A percentile compares a stretch with the other conserved stretches of the same genome.
Conservation (phyloP, 2,888 invertebrate species). For the Drosophila mercatorum region DNA sequence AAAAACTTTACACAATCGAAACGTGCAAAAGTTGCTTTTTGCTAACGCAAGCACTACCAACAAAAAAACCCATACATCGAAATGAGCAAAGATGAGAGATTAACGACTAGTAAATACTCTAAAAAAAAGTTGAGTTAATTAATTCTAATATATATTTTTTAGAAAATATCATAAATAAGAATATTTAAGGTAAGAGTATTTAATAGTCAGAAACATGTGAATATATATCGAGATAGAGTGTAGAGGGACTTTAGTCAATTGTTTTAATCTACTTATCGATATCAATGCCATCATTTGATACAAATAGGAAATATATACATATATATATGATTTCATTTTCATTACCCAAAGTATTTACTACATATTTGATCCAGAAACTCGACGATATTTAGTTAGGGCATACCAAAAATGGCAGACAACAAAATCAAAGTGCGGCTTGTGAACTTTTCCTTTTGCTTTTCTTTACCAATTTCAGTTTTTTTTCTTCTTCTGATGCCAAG, state of each 20-base stretch:
- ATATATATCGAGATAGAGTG: too few species aligned
- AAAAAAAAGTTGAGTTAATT: too few species aligned
- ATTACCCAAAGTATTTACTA: too few species aligned
- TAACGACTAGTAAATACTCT: conserved; percentile 7
- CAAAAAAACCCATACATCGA: conserved; percentile 8
- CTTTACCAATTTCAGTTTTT: conserved; percentile 12
- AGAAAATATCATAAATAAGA: too few species aligned
- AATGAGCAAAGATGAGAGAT: background rate
- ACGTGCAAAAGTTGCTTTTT: conserved; percentile 81
- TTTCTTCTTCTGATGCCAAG: conserved; percentile 19
- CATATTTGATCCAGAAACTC: conserved; percentile 10
- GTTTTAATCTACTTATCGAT: too few species aligned
- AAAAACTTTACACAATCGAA: conserved; percentile 83
- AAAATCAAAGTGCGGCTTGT: conserved; percentile 76
- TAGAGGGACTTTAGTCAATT: too few species aligned
- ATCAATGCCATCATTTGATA: too few species aligned
- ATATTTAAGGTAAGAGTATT: too few species aligned
- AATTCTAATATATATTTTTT: too few species aligned
- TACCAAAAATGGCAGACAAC: conserved; percentile 60
- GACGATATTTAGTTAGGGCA: conserved; percentile 6
- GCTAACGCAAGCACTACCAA: conserved; percentile 70
- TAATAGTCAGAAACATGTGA: too few species aligned
- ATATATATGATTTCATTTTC: too few species aligned
- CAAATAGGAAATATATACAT: too few species aligned
- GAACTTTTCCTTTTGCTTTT: conserved; percentile 52